phyloP scores from a whole-genome alignment of 1,140 invertebrate genomes.

The Atta colombica region DNA sequence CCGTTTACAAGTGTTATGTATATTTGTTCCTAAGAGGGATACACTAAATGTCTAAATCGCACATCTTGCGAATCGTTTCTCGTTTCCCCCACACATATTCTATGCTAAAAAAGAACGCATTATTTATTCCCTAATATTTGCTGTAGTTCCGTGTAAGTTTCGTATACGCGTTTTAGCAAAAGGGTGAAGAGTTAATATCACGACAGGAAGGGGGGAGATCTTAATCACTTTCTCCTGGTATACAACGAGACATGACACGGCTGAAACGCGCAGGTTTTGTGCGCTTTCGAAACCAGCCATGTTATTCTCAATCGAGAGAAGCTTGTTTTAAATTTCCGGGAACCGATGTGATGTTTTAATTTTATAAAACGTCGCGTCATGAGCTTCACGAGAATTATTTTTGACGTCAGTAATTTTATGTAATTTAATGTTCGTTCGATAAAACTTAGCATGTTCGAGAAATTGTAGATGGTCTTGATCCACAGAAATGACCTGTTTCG shows the following conservation, averaged over 20 bases:
- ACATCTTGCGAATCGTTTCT: neutral
- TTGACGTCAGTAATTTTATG: neutral
- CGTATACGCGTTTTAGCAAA: constrained; percentile 12
- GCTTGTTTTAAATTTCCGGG: neutral
- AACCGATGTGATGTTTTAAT: neutral
- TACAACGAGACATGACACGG: neutral
- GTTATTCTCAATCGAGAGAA: neutral
- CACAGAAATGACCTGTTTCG: neutral
- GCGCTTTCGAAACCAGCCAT: constrained; percentile 24
- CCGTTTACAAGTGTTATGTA: too few relatives aligned
- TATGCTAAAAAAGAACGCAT: neutral
- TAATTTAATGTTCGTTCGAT: neutral
- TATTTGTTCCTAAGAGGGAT: neutral
- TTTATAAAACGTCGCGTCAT: neutral
- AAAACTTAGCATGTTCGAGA: neutral
- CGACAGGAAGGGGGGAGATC: constrained; percentile 22
- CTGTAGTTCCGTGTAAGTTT: neutral
- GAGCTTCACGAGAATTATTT: neutral
- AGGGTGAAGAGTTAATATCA: constrained; percentile 35
- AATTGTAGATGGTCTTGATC: neutral
- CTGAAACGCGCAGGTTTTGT: constrained; percentile 34
- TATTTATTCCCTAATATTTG: neutral
- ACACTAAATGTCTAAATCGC: neutral
- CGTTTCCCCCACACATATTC: neutral
- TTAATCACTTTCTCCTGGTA: constrained; percentile 51